Evolutionary conservation across 2,113 vertebrate species (phyloP).

Genomic region (Lichenostomus cassidix): DNA sequence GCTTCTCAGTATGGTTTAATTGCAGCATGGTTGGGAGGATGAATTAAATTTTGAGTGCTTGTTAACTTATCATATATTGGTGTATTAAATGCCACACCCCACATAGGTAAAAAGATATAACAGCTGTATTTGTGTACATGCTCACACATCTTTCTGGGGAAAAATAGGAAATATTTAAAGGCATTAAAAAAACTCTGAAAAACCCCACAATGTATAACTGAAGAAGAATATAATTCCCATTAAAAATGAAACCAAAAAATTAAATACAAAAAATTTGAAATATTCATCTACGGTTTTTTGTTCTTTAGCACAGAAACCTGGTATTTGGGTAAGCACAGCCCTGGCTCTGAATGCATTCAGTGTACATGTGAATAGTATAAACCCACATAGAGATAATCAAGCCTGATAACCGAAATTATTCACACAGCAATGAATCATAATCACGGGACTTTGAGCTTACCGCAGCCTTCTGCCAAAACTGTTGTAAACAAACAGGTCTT

Average conservation of each 20-base stretch:
- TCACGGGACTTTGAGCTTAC: neutral
- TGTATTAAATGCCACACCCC: neutral
- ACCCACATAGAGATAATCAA: neutral
- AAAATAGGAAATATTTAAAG: neutral
- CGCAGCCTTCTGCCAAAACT: neutral
- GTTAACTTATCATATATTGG: neutral
- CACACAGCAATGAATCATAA: slow-evolving; percentile 6
- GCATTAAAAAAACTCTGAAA: neutral
- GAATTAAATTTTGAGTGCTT: neutral
- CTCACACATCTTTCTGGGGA: neutral
- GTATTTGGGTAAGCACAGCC: neutral
- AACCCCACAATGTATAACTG: rapidly evolving
- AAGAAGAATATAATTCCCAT: neutral
- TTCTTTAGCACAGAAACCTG: neutral
- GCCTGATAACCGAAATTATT: neutral
- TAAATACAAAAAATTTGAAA: neutral
- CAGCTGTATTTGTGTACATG: neutral
- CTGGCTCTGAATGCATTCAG: neutral
- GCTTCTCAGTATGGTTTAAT: neutral
- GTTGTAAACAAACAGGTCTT: neutral
- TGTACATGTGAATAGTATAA: neutral
- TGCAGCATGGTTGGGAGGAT: neutral
- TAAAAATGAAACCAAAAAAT: neutral
- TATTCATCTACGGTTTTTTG: rapidly evolving
- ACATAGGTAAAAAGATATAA: neutral